Evolutionary conservation across 2,888 invertebrate species (phyloP).

Genomic region (Lordiphosa andalusiaca): DNA sequence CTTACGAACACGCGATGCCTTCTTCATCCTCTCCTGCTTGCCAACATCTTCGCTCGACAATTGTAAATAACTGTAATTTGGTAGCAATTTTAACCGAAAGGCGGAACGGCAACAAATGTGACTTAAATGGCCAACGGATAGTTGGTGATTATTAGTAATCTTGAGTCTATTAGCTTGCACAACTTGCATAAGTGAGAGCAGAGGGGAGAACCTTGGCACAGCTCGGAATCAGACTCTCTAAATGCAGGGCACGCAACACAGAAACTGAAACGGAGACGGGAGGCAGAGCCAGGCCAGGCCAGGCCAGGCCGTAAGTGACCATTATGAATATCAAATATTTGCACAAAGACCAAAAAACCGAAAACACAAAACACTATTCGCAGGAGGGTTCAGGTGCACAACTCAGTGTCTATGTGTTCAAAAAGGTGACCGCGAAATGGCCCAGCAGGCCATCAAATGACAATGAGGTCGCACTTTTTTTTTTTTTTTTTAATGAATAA

Average conservation of each 20-base stretch:
- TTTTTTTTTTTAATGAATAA: background rate
- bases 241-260: conserved; percentile 28
- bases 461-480: background rate
- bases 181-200: background rate
- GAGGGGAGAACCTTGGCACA: too few species aligned
- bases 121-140: too few species aligned
- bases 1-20: background rate
- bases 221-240: background rate
- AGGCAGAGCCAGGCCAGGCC: conserved; percentile 10
- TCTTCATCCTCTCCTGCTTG: background rate
- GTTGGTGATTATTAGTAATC: background rate
- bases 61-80: conserved; percentile 12
- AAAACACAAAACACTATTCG: conserved; percentile 18
- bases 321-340: conserved; percentile 66
- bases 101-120: background rate
- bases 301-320: conserved; percentile 29
- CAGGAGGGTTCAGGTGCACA: conserved; percentile 4
- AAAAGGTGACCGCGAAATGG: conserved; percentile 26
- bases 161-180: background rate
- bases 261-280: conserved; percentile 2
- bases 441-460: conserved; percentile 25
- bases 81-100: conserved; percentile 3
- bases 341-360: conserved; percentile 16
- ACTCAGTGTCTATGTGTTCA: too few species aligned
- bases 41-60: background rate